A percentile compares a stretch with the other conserved stretches of the same genome.
Conservation (phyloP, 2,888 invertebrate species). For the Drosophila prostipennis region DNA sequence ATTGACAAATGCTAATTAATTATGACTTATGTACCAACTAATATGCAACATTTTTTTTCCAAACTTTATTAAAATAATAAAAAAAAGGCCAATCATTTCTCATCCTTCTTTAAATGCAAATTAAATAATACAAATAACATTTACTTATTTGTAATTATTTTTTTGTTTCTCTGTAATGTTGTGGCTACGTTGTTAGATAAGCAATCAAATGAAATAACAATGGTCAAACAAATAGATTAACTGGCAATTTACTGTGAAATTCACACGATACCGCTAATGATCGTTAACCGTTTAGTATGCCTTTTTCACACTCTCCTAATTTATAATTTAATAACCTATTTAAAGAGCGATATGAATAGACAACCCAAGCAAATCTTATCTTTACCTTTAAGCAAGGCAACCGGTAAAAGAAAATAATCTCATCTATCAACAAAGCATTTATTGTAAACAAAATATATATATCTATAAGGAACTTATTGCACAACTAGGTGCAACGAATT, state of each 20-base stretch:
- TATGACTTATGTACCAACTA: too few species aligned
- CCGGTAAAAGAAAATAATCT: too few species aligned
- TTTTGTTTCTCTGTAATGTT: background rate
- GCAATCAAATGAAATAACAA: background rate
- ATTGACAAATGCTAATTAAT: too few species aligned
- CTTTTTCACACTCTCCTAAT: background rate
- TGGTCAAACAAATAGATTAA: background rate
- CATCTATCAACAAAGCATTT: slow-evolving; percentile 5
- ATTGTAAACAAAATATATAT: background rate
- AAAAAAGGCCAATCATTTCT: too few species aligned
- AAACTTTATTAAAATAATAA: too few species aligned
- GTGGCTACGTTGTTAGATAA: background rate
- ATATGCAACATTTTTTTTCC: too few species aligned
- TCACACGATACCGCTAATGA: background rate
- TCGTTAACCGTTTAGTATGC: too few species aligned
- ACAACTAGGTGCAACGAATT: background rate
- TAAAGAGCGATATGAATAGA: background rate
- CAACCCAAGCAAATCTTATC: slow-evolving; percentile 14
- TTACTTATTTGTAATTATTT: too few species aligned
- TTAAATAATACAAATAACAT: too few species aligned
- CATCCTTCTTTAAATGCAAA: too few species aligned
- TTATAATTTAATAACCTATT: too few species aligned
- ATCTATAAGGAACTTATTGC: slow-evolving; percentile 12
- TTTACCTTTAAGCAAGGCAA: background rate
- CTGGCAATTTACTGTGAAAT: background rate